Base-by-base conservation (phyloP, 1,140 invertebrate genomes). In the Pseudoatta argentina region DNA sequence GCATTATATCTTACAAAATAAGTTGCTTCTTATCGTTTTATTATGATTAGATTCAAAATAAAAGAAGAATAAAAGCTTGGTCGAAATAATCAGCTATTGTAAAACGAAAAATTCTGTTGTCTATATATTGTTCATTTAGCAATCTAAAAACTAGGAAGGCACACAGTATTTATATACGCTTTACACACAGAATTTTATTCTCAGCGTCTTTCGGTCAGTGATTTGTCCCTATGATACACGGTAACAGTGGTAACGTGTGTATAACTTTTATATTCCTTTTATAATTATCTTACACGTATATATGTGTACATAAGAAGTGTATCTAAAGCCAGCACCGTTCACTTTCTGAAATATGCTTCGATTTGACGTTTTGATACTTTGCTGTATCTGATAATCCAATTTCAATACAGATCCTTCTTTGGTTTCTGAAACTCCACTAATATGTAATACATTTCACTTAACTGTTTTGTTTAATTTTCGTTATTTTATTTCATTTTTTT, bases 221-320 rank as follows among this genome's bases (percentile, higher is more conserved):
- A 66, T 82, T 75, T 34, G 21, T 79, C 57, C n/a, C 72, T 86
- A 53, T 73, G 44, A 87, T 88, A 91, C 73, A 55, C 77, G 81
- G 51, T 63, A 91, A 90, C 78, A 85, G 39, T 91, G 86, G 87
- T 85, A 90, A 91, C 59, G 83, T 71, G 39, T 87, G 48, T 51
- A 83, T 48, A 90, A 71, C 27, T 78, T 85, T 55, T 88, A 86
- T 86, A 51, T 51, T 63, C 16, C 48, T 30, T 88, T 5, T 51
- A 67, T 89, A 79, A 85, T 87, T 90, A 51, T 69, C 12, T 72
- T 86, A 86, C 61, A 55, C 61, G 59, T 85, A 72, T 85, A 66
- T 86, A 85, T 24, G 51, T 72, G 78, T 78, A 87, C 12, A 53
- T 75, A 61, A 83, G 34, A 72, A 87, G 53, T 85, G 21, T 86